phyloP scores from a whole-genome alignment of 2,797 vertebrate genomes.

The Hippocampus kuda region DNA sequence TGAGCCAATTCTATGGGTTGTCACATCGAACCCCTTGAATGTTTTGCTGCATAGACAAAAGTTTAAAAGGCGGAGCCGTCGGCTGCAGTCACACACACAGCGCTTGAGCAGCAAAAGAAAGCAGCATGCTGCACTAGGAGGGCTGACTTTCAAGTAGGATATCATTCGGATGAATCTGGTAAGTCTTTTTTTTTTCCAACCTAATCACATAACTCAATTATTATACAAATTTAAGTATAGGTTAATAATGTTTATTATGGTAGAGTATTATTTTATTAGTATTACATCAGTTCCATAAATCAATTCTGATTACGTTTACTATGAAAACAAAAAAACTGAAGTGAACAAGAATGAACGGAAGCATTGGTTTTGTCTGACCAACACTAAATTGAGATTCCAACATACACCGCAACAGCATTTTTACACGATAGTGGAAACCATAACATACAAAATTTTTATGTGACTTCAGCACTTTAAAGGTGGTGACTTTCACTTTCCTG shows the following conservation, averaged over 20 bases:
- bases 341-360: not conserved
- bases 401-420: not conserved
- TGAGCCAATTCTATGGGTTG: not conserved
- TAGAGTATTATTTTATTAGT: not conserved
- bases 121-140: not conserved
- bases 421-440: not conserved
- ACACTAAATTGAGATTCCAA: not conserved
- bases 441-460: not conserved
- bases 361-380: not conserved
- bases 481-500: no score
- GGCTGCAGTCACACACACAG: conserved; percentile 4
- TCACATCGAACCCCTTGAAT: not conserved
- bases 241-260: not conserved
- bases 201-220: not conserved
- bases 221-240: not conserved
- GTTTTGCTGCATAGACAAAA: not conserved
- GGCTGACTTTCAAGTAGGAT: not conserved
- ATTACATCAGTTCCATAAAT: not conserved
- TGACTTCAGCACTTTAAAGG: no score
- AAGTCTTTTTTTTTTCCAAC: not conserved
- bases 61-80: conserved; percentile 1
- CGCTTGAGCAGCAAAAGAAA: not conserved
- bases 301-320: not conserved
- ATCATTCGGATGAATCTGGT: not conserved
- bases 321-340: not conserved